Base-by-base conservation (phyloP, 2,797 vertebrate species). In the Sphenopsis melanotis region DNA sequence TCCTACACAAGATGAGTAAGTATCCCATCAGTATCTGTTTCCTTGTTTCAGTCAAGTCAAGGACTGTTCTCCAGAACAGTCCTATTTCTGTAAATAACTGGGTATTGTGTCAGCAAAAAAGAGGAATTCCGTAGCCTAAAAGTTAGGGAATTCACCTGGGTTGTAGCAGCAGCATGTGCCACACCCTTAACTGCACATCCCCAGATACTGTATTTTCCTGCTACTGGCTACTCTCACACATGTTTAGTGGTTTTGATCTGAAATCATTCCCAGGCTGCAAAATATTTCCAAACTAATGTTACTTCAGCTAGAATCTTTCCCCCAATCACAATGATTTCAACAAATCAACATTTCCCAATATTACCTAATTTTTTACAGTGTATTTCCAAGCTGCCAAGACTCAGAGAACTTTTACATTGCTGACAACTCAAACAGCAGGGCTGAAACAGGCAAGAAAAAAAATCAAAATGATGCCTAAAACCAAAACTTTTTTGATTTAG, bases 1-100 rank as follows among this genome's bases (percentile, higher is more conserved):
- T 70, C 1, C 1, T 24, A 26, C 8, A n/a, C 0, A 2, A 75
- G 37, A 47, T 36, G 23, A 57, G 55, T 0, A 0, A 50, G 23
- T 20, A 82, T 19, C 15, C 23, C 52, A 41, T 60, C 3, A 52
- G 14, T 30, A 32, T 26, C 50, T 27, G 18, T 4, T 72, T 53
- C 22, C 36, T 42, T 56, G 13, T 20, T 78, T 88, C 22, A 47
- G 19, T 27, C 20, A 64, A 50, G 49, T 27, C 49, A 50, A 29
- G 15, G 49, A 50, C 27, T 29, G 5, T 70, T 66, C 26, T 78
- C 47, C 36, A 47, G 30, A 83, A 29, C 9, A 80, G 55, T 50
- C 42, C 18, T 41, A 4, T 30, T 87, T 22, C 60, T 65, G 27
- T 34, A 66, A 42, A 29, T 32, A 61, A 42, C 19, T 47, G 14